These are phyloP conservation scores for Lasioglossum malachurum DNA, from an alignment of 2,888 invertebrate species.

Conservation along the genomic window DNA sequence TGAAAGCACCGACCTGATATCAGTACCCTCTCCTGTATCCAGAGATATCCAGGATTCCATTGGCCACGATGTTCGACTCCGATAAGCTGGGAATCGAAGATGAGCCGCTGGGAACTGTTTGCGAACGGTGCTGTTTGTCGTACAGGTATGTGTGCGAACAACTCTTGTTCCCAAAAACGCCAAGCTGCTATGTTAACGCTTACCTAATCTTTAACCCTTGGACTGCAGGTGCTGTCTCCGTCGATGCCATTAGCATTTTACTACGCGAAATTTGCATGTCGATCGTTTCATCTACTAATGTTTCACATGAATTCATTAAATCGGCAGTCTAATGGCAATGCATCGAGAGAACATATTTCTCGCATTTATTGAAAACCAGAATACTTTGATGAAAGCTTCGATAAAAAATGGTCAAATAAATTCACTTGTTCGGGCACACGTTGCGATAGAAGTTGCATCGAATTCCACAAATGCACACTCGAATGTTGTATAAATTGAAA, in stretches of 20 bases:
- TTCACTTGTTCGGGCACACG: background rate
- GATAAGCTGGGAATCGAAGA: slow-evolving; percentile 12
- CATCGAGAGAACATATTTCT: background rate
- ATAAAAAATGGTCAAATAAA: background rate
- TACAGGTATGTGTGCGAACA: background rate
- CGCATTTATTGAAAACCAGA: background rate
- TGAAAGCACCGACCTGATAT: slow-evolving; percentile 28
- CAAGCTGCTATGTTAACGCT: background rate
- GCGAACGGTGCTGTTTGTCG: background rate
- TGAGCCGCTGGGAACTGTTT: slow-evolving; percentile 19
- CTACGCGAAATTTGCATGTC: too few relatives aligned
- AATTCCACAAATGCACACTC: background rate
- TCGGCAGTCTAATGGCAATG: background rate
- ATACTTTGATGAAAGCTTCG: background rate
- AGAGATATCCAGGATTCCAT: slow-evolving; percentile 20
- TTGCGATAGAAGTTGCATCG: background rate
- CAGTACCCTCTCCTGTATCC: slow-evolving; percentile 5
- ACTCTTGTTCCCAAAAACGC: background rate
- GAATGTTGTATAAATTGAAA: background rate
- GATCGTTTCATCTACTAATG: background rate
- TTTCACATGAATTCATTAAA: background rate
- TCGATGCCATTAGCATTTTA: background rate
- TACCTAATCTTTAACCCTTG: background rate
- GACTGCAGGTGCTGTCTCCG: background rate
- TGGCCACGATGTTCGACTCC: slow-evolving; percentile 28